A percentile compares a stretch with the other conserved stretches of the same genome.
These are phyloP conservation scores for Drosophila erecta DNA, from an alignment of 1,140 invertebrate species.

Conservation along the genomic window DNA sequence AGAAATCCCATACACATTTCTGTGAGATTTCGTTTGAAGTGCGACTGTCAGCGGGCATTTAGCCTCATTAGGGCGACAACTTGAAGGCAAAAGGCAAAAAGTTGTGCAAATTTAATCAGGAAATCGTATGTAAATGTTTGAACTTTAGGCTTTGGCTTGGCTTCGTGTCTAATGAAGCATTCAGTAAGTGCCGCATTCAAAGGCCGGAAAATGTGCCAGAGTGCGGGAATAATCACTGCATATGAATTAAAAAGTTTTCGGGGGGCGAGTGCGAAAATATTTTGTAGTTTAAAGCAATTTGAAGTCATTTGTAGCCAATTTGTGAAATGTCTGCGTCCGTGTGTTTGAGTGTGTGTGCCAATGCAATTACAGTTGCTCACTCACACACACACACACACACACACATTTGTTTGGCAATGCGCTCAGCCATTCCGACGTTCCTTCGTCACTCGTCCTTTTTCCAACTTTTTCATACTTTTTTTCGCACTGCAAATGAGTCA, in stretches of 20 bases:
- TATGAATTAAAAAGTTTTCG: slow-evolving; percentile 72
- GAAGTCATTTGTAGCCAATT: slow-evolving; percentile 83
- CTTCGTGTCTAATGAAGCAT: slow-evolving; percentile 69
- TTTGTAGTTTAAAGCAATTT: slow-evolving; percentile 83
- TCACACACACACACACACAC: slow-evolving; percentile 1
- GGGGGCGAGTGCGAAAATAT: slow-evolving; percentile 58
- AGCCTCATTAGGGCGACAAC: slow-evolving; percentile 29
- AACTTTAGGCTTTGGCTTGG: slow-evolving; percentile 45
- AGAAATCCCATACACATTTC: not conserved
- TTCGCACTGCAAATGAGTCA: slow-evolving; percentile 77
- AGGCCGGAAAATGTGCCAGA: slow-evolving; percentile 9
- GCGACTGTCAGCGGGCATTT: slow-evolving; percentile 15
- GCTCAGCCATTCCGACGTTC: slow-evolving; percentile 51
- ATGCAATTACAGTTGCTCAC: slow-evolving; percentile 69
- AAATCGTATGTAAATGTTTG: slow-evolving; percentile 51
- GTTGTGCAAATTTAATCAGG: slow-evolving; percentile 48
- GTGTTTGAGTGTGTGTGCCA: slow-evolving; percentile 44
- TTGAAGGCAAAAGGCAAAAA: slow-evolving; percentile 36
- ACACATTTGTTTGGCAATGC: slow-evolving; percentile 64
- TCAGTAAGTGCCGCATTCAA: slow-evolving; percentile 35
- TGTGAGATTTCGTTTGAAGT: slow-evolving; percentile 31
- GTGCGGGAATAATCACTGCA: slow-evolving; percentile 73
- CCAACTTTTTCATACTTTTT: slow-evolving; percentile 1
- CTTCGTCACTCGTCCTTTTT: slow-evolving; percentile 15
- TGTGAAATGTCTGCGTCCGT: slow-evolving; percentile 67